Base-by-base conservation (phyloP, 1,140 invertebrate species). In the Heterodera schachtii region DNA sequence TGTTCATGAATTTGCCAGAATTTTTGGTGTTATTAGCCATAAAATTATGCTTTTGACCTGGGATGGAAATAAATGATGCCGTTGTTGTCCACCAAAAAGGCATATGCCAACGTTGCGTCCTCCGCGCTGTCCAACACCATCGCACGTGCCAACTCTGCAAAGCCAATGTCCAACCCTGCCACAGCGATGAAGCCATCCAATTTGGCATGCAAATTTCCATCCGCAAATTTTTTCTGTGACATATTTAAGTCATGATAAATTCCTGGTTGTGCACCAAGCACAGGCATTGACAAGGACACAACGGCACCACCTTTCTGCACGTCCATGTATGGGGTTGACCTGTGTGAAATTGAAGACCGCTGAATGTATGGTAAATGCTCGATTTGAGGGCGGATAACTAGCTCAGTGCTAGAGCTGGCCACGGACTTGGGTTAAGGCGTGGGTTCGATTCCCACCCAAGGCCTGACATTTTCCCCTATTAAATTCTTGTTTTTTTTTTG, bases 21-120 rank as follows among this genome's bases (percentile, higher is more conserved):
- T 31, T 31, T 1, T 31, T 31, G 31, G 31, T 31, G 31, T 31
- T 31, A 1, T 31, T 31, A 31, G 31, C 31, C 0, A 31, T 31
- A 31, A 31, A 31, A 31, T 0, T 31, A 31, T 31, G 31, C 31
- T 31, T 31, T 80, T 11, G 82, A 79, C 21, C 79, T 80, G 31
- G 87, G 87, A 84, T 89, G 88, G 73, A 83, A 89, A 66, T 89
- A 79, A 11, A 89, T 82, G 64, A 89, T 84, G 80, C 87, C 88
- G 75, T 89, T 90, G 80, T 90, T 88, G 71, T 89, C 88, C 19
- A 90, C 80, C 41, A 90, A 73, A 81, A 90, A 90, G 11, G 80
- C 80, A 74, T 88, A 85, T 19, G 86, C 73, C 47, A 85, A 73
- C 69, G n/a, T 74, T 46, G 44, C 71, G 81, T 44, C n/a, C 78